Base-by-base conservation (phyloP, 2,113 vertebrate species). In the Chrysochloris asiatica region DNA sequence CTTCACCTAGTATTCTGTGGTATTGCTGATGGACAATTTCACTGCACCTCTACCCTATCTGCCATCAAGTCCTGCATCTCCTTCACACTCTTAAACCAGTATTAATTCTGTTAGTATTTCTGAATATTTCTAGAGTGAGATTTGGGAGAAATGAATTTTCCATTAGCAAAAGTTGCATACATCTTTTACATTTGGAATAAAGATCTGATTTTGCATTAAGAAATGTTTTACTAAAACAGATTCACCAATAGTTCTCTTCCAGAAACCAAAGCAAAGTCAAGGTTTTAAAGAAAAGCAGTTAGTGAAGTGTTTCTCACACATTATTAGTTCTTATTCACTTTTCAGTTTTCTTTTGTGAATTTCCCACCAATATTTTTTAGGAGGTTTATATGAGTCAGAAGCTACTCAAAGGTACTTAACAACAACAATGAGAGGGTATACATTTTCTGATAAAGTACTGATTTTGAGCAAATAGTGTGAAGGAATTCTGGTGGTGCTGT, bases 121-220 rank as follows among this genome's bases (percentile, higher is more conserved):
- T 82, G 38, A 41, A 10, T 71, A 43, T 54, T 38, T 30, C 48
- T 21, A 88, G 61, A 63, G 38, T 71, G 61, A 28, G 26, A 2
- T 11, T 86, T 83, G 33, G n/a, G 36, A 73, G 56, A 85, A 43
- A 82, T n/a, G 82, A 54, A 72, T 65, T 83, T 95, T 83, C 33
- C 38, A 65, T 43, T 56, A 21, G 45, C 50, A 65, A 63, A 86
- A 86, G 76, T 30, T 47, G 47, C 19, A 59, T 21, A 33, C 36
- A 24, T 82, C 28, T 83, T 87, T 59, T 47, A 78, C 47, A 56
- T n/a, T 56, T 67, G n/a, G 26, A 48, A 22, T 61, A 79, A 86
- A 41, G 83, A 61, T 61, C 24, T 19, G 54, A 80, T 87, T 87
- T 48, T 69, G 30, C 89, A 83, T 8, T 59, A 77, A 54, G 67